These are phyloP conservation scores for Cylas formicarius DNA, from an alignment of 1,140 invertebrate species.

Conservation along the genomic window DNA sequence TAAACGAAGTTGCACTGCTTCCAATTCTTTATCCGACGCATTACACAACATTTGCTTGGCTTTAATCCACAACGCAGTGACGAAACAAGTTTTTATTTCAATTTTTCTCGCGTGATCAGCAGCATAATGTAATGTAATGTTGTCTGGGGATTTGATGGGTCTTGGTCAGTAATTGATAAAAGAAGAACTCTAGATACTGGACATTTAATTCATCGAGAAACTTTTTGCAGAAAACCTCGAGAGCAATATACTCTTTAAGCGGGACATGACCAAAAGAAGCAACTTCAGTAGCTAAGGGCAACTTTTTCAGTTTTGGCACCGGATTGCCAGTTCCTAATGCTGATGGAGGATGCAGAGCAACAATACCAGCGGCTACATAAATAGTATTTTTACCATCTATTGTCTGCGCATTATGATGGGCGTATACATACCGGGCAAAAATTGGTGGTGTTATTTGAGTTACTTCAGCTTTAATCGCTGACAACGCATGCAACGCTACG, in stretches of 20 bases:
- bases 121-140: not conserved
- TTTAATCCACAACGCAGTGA: constrained; percentile 1
- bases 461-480: not conserved
- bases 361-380: constrained; percentile 3
- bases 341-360: constrained; percentile 3
- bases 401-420: constrained; percentile 4
- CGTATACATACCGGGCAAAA: constrained; percentile 3
- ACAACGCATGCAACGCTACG: not conserved
- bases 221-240: too few relatives aligned
- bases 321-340: not conserved
- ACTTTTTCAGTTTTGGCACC: constrained; percentile 1
- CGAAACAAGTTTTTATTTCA: not conserved
- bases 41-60: constrained; percentile 1
- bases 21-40: not conserved
- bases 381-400: not conserved
- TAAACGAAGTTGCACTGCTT: constrained; percentile 3
- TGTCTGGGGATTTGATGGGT: not conserved
- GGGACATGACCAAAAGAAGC: not conserved
- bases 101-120: not conserved
- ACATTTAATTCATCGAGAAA: too few relatives aligned
- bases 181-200: too few relatives aligned
- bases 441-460: not conserved
- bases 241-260: not conserved
- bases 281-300: too few relatives aligned
- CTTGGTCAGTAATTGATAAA: not conserved